Base-by-base conservation (phyloP, 2,797 vertebrate genomes). In the Coregonus sp. region DNA sequence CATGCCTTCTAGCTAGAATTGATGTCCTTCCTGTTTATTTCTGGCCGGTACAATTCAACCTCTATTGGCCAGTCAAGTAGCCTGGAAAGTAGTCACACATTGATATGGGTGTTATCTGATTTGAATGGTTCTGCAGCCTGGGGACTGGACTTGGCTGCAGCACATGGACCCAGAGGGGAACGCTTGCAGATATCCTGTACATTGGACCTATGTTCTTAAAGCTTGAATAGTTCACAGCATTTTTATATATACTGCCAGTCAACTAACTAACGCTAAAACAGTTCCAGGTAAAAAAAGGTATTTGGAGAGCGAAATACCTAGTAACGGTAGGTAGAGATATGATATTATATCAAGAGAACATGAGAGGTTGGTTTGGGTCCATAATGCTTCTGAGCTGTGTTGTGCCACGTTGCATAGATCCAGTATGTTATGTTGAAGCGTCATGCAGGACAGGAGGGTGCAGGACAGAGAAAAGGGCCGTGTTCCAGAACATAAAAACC, bases 391-490 rank as follows among this genome's bases (percentile, higher is more conserved):
- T 82, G 77, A 68, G 63, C 67, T 73, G 77, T 74, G 83, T 83
- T 81, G 83, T 84, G 81, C 80, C 78, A 77, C 82, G n/a, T 86
- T 94, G 89, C 92, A 92, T 93, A 92, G 92, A 92, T 89, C 87
- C 78, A 7, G n/a, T 20, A 6, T 82, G 56, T 76, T 70, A 9
- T 75, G 79, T 77, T 16, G 78, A 74, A 89, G 89, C 82, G 89
- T n/a, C 88, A 90, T 92, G 90, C 90, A 82, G 78, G 78, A 66
- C 25, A 79, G 84, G 72, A 52, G 80, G 18, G 71, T 3, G 70
- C 51, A 52, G 31, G 15, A 0, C 7, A 47, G 9, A 47, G 9
- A 2, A 9, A 47, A 47, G 40, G 40, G 40, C 2, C 40, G 2
- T 0, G 9, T 47, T 47, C 0, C 7, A 47, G 9, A 11, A 11